These are phyloP conservation scores for Rattus norvegicus DNA, from an alignment of 2,113 vertebrate genomes.

Conservation along the genomic window GRCr8 NC_086033.1:84647001-84647500, in stretches of 20 bases:
- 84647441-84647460: background rate
- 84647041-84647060: background rate
- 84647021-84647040: background rate
- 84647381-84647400: background rate
- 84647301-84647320: background rate
- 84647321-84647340: background rate
- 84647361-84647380: background rate
- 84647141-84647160: background rate
- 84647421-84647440: background rate
- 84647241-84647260: slow-evolving; percentile 1
- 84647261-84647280: background rate
- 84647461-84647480: background rate
- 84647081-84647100: background rate
- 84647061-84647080: background rate
- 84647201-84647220: background rate
- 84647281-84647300: background rate
- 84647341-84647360: background rate
- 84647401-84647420: background rate
- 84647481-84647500: background rate
- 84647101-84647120: slow-evolving; percentile 26
- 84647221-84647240: background rate
- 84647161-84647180: background rate
- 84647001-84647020: background rate
- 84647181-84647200: background rate
- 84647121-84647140: slow-evolving; percentile 21